These are phyloP conservation scores for Epinotia demarniana DNA, from an alignment of 2,888 invertebrate genomes.

Conservation along the genomic window DNA sequence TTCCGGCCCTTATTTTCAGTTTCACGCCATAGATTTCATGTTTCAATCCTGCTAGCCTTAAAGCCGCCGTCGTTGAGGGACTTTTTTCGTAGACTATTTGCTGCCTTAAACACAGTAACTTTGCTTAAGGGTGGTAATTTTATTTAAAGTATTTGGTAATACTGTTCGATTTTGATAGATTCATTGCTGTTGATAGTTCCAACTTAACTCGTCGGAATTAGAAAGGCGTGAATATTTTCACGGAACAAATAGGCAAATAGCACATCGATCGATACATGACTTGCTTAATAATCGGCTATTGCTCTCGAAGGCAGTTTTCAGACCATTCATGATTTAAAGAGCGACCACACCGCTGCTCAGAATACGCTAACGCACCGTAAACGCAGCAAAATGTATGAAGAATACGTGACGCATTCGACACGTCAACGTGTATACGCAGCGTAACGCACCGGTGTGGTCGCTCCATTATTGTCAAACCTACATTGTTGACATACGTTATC, in stretches of 20 bases:
- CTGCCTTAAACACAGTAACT: not conserved
- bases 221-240: conserved; percentile 3
- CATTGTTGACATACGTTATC: conserved; percentile 19
- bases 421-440: too few species aligned
- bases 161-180: conserved; percentile 15
- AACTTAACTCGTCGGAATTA: not conserved
- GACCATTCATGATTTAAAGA: conserved; percentile 28
- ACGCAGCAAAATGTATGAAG: too few species aligned
- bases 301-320: conserved; percentile 5
- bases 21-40: conserved; percentile 41
- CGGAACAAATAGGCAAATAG: conserved; percentile 21
- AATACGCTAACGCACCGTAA: too few species aligned
- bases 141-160: not conserved
- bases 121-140: not conserved
- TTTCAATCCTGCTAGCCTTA: conserved; percentile 32
- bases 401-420: too few species aligned
- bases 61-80: not conserved
- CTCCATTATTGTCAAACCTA: conserved; percentile 36
- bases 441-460: too few species aligned
- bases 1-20: conserved; percentile 43
- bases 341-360: too few species aligned
- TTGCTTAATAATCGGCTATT: conserved; percentile 29
- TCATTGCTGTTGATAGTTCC: not conserved
- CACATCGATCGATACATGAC: conserved; percentile 19
- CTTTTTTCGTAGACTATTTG: not conserved